Conservation (phyloP, 2,113 vertebrate species). For the Psephotus haematonotus region DNA sequence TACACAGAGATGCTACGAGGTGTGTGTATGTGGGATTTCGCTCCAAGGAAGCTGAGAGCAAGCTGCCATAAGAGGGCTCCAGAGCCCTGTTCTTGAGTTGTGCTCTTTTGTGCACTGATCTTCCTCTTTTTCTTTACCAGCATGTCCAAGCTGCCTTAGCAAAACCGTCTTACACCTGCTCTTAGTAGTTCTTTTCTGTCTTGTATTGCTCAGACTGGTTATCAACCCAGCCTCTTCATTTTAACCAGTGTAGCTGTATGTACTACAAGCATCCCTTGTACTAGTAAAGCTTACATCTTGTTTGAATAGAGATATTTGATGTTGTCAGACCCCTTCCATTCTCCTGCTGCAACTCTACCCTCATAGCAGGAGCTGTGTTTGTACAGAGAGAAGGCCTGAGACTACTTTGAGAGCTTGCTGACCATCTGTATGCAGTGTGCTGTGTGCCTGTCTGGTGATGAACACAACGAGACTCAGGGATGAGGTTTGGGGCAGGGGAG, state of each 20-base stretch:
- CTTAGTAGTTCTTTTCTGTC: neutral
- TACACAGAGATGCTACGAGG: fast-evolving
- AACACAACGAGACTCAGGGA: neutral
- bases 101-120: neutral
- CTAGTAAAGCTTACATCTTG: neutral
- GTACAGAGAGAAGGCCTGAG: neutral
- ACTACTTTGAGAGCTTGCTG: neutral
- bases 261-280: neutral
- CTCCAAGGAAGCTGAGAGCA: neutral
- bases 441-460: neutral
- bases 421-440: constrained; percentile 16
- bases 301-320: neutral
- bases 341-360: neutral
- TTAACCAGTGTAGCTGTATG: fast-evolving
- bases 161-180: neutral
- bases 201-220: neutral
- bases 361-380: neutral
- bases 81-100: constrained; percentile 21
- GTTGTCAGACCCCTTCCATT: neutral
- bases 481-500: neutral
- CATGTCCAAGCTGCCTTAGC: neutral
- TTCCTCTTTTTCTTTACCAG: neutral
- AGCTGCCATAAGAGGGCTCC: constrained; percentile 69
- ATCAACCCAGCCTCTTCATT: neutral
- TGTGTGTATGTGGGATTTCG: fast-evolving